phyloP scores from a whole-genome alignment of 2,797 vertebrate genomes.

The Sarcophilus harrisii region DNA sequence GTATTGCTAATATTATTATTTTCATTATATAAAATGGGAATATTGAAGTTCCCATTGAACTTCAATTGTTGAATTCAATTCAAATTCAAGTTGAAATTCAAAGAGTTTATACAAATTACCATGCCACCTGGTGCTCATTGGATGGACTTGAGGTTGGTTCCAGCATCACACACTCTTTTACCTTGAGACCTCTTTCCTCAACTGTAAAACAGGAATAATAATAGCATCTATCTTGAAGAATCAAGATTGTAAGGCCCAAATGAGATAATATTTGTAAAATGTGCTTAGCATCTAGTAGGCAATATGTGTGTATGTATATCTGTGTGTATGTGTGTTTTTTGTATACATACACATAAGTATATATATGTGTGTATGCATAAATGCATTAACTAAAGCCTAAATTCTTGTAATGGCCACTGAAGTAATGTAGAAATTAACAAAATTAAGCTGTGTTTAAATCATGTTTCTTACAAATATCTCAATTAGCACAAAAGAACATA shows the following conservation, averaged over 20 bases:
- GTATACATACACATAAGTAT: too few species aligned
- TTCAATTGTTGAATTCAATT: too few species aligned
- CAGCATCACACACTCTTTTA: not conserved
- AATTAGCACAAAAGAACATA: not conserved
- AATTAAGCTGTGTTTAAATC: not conserved
- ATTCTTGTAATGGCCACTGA: not conserved
- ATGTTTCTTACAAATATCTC: not conserved
- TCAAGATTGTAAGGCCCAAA: not conserved
- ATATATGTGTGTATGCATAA: not conserved
- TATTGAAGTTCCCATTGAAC: too few species aligned
- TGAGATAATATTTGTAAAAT: not conserved
- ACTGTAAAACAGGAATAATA: not conserved
- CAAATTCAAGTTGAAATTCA: too few species aligned
- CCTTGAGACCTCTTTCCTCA: not conserved
- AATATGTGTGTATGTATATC: not conserved
- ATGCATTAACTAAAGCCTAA: not conserved
- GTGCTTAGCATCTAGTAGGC: not conserved
- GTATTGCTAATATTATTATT: too few species aligned
- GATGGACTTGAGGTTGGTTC: not conserved
- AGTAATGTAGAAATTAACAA: not conserved
- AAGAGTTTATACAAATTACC: not conserved
- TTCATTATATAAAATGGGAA: too few species aligned
- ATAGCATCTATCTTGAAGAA: not conserved
- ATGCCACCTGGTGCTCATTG: not conserved
- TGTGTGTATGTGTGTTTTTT: not conserved